Conservation (phyloP, 2,797 vertebrate species). For the Micromesistius poutassou region DNA sequence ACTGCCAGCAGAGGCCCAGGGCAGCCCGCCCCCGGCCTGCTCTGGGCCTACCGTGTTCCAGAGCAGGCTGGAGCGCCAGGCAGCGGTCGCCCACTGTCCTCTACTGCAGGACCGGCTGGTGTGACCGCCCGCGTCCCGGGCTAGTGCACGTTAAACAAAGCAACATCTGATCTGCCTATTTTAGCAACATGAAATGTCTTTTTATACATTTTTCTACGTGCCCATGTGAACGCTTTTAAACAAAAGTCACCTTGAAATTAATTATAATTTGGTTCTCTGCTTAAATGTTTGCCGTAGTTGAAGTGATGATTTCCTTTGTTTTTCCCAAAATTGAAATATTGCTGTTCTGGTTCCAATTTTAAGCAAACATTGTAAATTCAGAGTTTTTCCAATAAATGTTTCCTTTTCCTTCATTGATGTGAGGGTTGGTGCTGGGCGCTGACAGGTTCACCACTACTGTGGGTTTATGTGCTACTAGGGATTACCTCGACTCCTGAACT, state of each 20-base stretch:
- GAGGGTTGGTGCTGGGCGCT: background rate
- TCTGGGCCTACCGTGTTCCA: constrained; percentile 69
- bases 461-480: background rate
- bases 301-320: background rate
- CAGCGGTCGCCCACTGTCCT: constrained; percentile 72
- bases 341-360: constrained; percentile 34
- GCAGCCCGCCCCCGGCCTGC: constrained; percentile 36
- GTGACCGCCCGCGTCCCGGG: constrained; percentile 48
- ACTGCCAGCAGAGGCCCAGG: constrained; percentile 29
- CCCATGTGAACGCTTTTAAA: constrained; percentile 27
- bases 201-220: constrained; percentile 44
- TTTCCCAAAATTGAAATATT: background rate
- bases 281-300: background rate
- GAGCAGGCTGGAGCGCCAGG: constrained; percentile 62
- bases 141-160: constrained; percentile 14
- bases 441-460: background rate
- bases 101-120: constrained; percentile 76
- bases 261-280: background rate
- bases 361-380: too few species aligned
- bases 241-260: background rate
- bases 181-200: constrained; percentile 34
- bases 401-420: background rate
- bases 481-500: background rate
- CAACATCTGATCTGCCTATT: constrained; percentile 17
- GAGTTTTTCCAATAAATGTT: constrained; percentile 54